Percentiles rank a stretch among this genome's conserved stretches.
phyloP scores from a whole-genome alignment of 2,888 invertebrate species.

The Ennomos erosarius region DNA sequence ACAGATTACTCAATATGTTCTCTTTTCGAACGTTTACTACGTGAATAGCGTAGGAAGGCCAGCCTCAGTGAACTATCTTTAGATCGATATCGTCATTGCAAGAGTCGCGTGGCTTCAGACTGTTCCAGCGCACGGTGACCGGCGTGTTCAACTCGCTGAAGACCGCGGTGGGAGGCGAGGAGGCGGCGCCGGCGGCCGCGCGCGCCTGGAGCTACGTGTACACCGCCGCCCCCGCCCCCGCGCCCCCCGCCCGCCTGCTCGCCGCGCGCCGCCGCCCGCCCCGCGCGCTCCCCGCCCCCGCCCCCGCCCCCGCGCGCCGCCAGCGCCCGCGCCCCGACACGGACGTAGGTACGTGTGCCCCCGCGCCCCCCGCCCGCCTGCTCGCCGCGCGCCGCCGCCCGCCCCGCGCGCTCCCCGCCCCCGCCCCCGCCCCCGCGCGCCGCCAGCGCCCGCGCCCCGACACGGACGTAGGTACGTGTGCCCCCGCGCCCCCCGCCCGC shows the following conservation, averaged over 20 bases:
- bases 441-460: not conserved
- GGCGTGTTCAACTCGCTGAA: slow-evolving; percentile 92
- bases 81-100: too few species aligned
- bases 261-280: slow-evolving; percentile 43
- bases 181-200: slow-evolving; percentile 54
- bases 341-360: slow-evolving; percentile 59
- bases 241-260: slow-evolving; percentile 76
- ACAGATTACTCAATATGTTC: too few species aligned
- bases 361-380: too few species aligned
- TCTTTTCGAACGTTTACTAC: too few species aligned
- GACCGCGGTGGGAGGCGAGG: slow-evolving; percentile 86
- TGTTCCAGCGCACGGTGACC: slow-evolving; percentile 91
- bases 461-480: slow-evolving; percentile 64
- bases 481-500: too few species aligned
- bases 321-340: slow-evolving; percentile 48
- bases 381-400: not conserved
- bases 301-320: slow-evolving; percentile 50
- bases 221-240: slow-evolving; percentile 67
- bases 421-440: slow-evolving; percentile 20
- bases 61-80: too few species aligned
- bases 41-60: too few species aligned
- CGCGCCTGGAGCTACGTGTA: slow-evolving; percentile 72
- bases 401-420: slow-evolving; percentile 15
- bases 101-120: slow-evolving; percentile 61
- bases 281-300: slow-evolving; percentile 16